Base-by-base conservation (phyloP, 2,888 invertebrate species). In the Spisula solida region DNA sequence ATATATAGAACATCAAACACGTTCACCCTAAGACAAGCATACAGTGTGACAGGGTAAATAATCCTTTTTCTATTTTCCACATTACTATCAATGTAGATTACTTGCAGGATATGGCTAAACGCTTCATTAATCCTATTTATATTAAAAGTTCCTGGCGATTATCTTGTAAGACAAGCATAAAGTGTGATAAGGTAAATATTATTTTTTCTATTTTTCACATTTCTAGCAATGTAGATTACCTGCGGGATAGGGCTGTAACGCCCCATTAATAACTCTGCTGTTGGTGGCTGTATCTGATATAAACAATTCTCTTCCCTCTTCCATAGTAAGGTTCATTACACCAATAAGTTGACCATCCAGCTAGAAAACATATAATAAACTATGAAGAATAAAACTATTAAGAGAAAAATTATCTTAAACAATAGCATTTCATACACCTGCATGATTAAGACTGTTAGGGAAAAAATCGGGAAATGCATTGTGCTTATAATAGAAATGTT, bases 311-410 rank as follows among this genome's bases (percentile, higher is more conserved):
- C 92, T 88, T 0, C 87, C 89, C 56, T 93, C 93, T 34, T 93
- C 94, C 75, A 95, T 70, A 0, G 94, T 95, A 51, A 95, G 85
- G 81, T 95, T 95, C 89, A 93, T 91, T 34, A 94, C 94, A 10
- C 95, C 95, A 41, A 93, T 91, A 60, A 95, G 56, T 29, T 94
- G 93, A 18, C 95, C 95, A 60, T 93, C 90, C 60, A 94, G 88
- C 70, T 60, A 66, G 1, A 82, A 41, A 25, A 66, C 66, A 25
- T 1, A 34, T 75, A 80, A 47, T 80, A 25, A 0, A 12, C 2
- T 25, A 25, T 80, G 47, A 80, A 80, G 47, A 80, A 79, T 20
- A 31, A 18, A 31, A 0, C 31, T 25, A 47, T 25, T n/a, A 25
- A 25, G 0, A 66, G 25, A 25, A n/a, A 66, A 66, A 25, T 25